Percentiles rank a stretch among this genome's conserved stretches.
These are phyloP conservation scores for Siderastrea siderea DNA, from an alignment of 92 coral and sea anemone genomes.

Conservation along the genomic window DNA sequence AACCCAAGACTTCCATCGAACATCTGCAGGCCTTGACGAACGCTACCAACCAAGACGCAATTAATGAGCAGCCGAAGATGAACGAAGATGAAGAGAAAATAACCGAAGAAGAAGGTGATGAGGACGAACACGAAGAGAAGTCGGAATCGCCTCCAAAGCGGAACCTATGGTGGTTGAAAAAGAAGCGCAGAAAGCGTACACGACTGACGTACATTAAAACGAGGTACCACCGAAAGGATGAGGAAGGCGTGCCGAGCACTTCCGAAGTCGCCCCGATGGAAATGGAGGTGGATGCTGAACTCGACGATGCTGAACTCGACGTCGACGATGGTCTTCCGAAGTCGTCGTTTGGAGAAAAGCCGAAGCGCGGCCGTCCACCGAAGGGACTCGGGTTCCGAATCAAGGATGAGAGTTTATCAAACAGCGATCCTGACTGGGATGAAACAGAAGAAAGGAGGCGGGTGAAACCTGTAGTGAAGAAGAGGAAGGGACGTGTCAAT, in stretches of 20 bases:
- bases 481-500: conserved; percentile 51
- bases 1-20: conserved; percentile 51
- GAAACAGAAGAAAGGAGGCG: conserved; percentile 82
- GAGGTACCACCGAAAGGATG: conserved; percentile 88
- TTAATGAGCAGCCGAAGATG: conserved; percentile 26
- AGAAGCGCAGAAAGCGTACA: conserved; percentile 81
- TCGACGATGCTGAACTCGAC: conserved; percentile 56
- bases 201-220: conserved; percentile 90
- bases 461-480: conserved; percentile 67
- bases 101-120: conserved; percentile 45
- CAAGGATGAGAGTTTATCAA: conserved; percentile 33
- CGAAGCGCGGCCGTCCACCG: conserved; percentile 88
- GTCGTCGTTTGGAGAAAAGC: conserved; percentile 58
- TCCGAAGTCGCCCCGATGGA: conserved; percentile 65
- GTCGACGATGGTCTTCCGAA: conserved; percentile 26
- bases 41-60: conserved; percentile 25
- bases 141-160: conserved; percentile 73
- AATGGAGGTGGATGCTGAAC: conserved; percentile 45
- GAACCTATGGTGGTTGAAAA: conserved; percentile 86
- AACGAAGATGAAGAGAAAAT: conserved; percentile 27
- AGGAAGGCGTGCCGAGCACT: conserved; percentile 69
- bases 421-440: conserved; percentile 89
- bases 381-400: conserved; percentile 60
- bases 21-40: conserved; percentile 51
- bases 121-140: conserved; percentile 40